These are phyloP conservation scores for Fabriciana adippe DNA, from an alignment of 2,888 invertebrate genomes.

Conservation along the genomic window DNA sequence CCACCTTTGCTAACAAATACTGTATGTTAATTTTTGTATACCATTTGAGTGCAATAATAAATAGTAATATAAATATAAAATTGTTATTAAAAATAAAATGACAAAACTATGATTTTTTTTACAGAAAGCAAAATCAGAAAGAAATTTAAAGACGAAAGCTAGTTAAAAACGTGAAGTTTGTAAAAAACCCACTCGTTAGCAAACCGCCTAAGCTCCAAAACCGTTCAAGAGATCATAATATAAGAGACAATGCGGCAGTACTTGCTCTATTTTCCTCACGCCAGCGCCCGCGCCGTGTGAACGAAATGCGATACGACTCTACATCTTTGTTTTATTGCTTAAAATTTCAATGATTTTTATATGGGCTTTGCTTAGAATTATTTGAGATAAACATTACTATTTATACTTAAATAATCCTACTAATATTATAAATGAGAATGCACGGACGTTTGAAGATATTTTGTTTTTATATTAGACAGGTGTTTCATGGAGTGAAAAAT, in stretches of 20 bases:
- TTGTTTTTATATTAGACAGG: neutral
- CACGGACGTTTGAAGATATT: constrained; percentile 9
- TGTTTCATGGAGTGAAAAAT: neutral
- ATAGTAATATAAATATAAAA: too few species aligned
- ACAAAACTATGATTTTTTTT: too few species aligned
- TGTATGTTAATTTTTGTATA: too few species aligned
- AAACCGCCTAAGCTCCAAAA: constrained; percentile 13
- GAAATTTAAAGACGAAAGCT: too few species aligned
- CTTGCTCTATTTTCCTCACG: constrained; percentile 73
- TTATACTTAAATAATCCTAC: constrained; percentile 15
- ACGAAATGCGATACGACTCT: constrained; percentile 66
- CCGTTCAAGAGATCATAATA: constrained; percentile 57
- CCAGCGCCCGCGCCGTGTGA: constrained; percentile 54
- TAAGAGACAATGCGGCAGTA: constrained; percentile 35
- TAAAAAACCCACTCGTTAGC: constrained; percentile 5
- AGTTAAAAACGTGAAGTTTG: too few species aligned
- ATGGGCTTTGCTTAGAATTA: constrained; percentile 8
- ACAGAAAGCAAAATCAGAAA: too few species aligned
- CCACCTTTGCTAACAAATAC: too few species aligned
- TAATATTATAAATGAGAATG: constrained; percentile 13
- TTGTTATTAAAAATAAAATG: too few species aligned
- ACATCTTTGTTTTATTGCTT: constrained; percentile 19
- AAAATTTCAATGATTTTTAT: constrained; percentile 10
- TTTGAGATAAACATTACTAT: constrained; percentile 22
- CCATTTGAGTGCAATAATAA: too few species aligned